These are phyloP conservation scores for Fragum fragum DNA, from an alignment of 2,888 invertebrate genomes.

Conservation along the genomic window DNA sequence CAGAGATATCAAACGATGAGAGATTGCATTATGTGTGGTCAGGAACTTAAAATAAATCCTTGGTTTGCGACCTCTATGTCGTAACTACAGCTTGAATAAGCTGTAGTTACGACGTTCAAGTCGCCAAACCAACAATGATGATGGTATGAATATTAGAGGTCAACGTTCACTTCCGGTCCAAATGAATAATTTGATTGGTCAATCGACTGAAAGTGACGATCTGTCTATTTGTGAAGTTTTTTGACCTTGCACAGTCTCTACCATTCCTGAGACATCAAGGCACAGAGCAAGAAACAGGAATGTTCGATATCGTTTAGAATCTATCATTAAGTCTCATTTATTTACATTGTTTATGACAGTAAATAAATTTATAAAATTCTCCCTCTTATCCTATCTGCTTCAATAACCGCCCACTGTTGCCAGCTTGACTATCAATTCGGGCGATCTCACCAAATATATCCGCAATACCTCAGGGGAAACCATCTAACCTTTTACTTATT, in stretches of 20 bases:
- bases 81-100: no score
- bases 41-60: no score
- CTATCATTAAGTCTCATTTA: not conserved
- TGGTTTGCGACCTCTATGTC: no score
- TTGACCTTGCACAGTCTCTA: not conserved
- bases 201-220: no score
- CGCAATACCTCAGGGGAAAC: not conserved
- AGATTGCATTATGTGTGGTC: no score
- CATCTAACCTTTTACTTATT: not conserved
- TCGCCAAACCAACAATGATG: no score
- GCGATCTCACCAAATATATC: conserved; percentile 14
- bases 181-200: no score
- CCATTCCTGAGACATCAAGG: not conserved
- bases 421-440: conserved; percentile 1
- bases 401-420: not conserved
- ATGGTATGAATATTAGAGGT: no score
- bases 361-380: conserved; percentile 10
- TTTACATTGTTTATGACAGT: conserved; percentile 21
- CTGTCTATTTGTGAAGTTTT: no score
- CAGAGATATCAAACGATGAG: no score
- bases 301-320: conserved; percentile 9
- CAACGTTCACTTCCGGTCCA: no score
- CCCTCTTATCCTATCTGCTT: not conserved
- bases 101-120: no score
- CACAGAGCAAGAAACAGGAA: not conserved